Percentiles rank a stretch among this genome's conserved stretches.
Evolutionary conservation across 2,888 invertebrate species (phyloP).

Genomic region (Folsomia candida): DNA sequence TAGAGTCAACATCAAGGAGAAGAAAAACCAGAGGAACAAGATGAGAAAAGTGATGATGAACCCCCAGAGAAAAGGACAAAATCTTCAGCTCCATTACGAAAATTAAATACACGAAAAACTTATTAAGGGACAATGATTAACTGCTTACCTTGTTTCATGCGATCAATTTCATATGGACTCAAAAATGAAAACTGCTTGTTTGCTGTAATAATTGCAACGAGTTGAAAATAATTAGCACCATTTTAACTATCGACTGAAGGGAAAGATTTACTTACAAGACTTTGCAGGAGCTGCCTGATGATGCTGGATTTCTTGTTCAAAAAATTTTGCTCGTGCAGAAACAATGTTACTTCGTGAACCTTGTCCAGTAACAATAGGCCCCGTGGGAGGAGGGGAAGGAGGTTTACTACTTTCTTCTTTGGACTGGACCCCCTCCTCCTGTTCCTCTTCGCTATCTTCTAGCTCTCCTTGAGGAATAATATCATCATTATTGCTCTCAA

Average conservation of each 20-base stretch:
- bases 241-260: background rate
- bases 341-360: slow-evolving; percentile 42
- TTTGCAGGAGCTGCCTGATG: slow-evolving; percentile 79
- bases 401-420: slow-evolving; percentile 12
- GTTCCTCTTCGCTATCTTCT: background rate
- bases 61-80: background rate
- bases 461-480: too few species aligned
- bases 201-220: slow-evolving; percentile 53
- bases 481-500: too few species aligned
- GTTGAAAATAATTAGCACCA: background rate
- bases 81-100: too few species aligned
- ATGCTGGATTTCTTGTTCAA: slow-evolving; percentile 93
- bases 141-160: slow-evolving; percentile 55
- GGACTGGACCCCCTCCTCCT: too few species aligned
- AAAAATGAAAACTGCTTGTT: slow-evolving; percentile 91
- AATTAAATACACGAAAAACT: too few species aligned
- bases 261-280: slow-evolving; percentile 63
- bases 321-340: slow-evolving; percentile 86
- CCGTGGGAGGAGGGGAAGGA: background rate
- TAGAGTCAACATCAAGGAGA: background rate
- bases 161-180: slow-evolving; percentile 89
- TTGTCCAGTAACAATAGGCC: slow-evolving; percentile 9
- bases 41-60: background rate
- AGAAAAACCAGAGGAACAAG: background rate
- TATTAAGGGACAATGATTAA: slow-evolving; percentile 47